Base-by-base conservation (phyloP, 2,888 invertebrate genomes). In the Cephus spinipes region DNA sequence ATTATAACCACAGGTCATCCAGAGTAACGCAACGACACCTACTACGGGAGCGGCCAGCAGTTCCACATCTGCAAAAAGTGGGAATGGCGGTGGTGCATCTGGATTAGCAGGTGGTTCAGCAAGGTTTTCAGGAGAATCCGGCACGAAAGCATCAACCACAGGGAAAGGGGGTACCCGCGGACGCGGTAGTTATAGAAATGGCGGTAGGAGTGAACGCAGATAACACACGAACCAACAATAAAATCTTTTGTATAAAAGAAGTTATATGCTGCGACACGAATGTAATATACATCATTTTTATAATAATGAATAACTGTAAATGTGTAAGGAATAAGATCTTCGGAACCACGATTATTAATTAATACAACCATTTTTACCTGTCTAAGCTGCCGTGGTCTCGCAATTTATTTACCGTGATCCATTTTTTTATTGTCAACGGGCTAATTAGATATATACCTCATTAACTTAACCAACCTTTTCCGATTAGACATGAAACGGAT, bases 141-240 rank as follows among this genome's bases (percentile, higher is more conserved):
- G 87, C 12, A 79, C 89, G n/a, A 90, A 88, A 82, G 78, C 87
- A 32, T 81, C 88, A 4, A 77, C 84, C 12, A 82, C 87, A n/a
- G 79, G 86, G 4, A 91, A 91, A 80, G 85, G 87, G 73, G 88
- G 86, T 40, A 81, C 90, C 0, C 87, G 91, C 0, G 91, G 91
- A n/a, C 89, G 91, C 30, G 90, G 88, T 4, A 81, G 85, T 33
- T 90, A 91, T 79, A 83, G 91, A 78, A 91, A 91, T 77, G 91
- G 91, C 30, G 87, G 89, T 40, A 88, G 91, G 1, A 88, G 84
- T 75, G 91, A 91, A 40, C 88, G 91, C 78, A 91, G 91, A 91
- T 91, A 91, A 89, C 91, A 90, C 81, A 32, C 69, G 73, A 83
- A 76, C 83, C 80, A 85, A 81, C 79, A 81, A 76, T 79, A 32